Conservation (phyloP, 2,888 invertebrate species). For the Polydesmus complanatus region DNA sequence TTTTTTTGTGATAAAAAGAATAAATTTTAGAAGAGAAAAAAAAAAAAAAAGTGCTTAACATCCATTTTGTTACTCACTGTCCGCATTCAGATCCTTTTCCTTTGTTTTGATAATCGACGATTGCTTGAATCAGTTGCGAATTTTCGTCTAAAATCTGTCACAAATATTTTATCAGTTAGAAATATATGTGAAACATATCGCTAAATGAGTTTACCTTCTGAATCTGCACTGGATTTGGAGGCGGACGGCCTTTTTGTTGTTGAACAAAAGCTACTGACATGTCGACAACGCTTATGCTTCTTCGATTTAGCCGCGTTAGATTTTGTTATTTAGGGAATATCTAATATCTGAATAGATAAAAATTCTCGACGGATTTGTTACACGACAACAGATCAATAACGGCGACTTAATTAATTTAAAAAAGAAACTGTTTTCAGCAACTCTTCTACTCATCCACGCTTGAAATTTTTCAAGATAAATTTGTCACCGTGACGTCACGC, state of each 20-base stretch:
- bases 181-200: neutral
- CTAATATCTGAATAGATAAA: no score
- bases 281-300: no score
- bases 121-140: conserved; percentile 88
- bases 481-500: no score
- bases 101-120: conserved; percentile 90
- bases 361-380: no score
- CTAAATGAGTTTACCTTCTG: conserved; percentile 45
- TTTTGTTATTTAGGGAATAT: no score
- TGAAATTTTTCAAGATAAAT: no score
- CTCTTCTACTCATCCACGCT: no score
- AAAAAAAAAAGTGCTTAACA: no score
- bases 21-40: conserved; percentile 7
- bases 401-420: no score
- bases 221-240: conserved; percentile 69
- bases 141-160: conserved; percentile 88
- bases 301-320: no score
- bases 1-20: conserved; percentile 2
- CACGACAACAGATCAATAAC: no score
- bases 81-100: conserved; percentile 85
- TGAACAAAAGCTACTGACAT: conserved; percentile 60
- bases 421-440: no score
- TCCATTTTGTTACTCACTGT: conserved; percentile 51
- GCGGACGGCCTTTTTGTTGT: conserved; percentile 50
- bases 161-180: conserved; percentile 7